Evolutionary conservation across 2,888 invertebrate species (phyloP).

Genomic region (Amblyjoppa proteus): DNA sequence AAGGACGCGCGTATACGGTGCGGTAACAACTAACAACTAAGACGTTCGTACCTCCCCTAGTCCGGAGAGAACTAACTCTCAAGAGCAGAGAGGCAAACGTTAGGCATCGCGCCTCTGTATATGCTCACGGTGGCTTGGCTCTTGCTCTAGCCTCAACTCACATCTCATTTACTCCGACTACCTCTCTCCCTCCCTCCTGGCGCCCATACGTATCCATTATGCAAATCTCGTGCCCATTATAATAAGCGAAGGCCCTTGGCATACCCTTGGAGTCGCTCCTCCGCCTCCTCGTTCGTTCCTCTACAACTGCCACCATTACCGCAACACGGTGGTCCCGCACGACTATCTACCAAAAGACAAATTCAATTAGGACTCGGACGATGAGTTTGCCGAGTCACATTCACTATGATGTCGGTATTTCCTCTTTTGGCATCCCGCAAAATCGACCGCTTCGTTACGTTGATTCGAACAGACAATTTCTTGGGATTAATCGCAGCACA

Average conservation of each 20-base stretch:
- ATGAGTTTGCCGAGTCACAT: conserved; percentile 75
- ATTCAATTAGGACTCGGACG: conserved; percentile 82
- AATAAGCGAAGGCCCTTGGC: conserved; percentile 83
- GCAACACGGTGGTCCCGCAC: conserved; percentile 76
- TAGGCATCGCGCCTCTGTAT: conserved; percentile 49
- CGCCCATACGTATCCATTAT: conserved; percentile 84
- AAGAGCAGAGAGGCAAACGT: conserved; percentile 63
- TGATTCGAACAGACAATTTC: conserved; percentile 30
- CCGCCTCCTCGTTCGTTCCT: conserved; percentile 65
- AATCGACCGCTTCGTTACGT: conserved; percentile 55
- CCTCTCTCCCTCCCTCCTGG: conserved; percentile 71
- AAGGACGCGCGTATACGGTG: conserved; percentile 76
- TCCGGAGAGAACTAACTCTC: conserved; percentile 76
- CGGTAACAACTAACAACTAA: conserved; percentile 84
- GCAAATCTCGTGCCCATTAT: conserved; percentile 84
- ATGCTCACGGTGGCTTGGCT: conserved; percentile 55
- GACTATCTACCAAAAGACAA: conserved; percentile 77
- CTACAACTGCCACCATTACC: conserved; percentile 82
- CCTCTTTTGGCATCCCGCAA: conserved; percentile 24
- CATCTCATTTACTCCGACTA: conserved; percentile 39
- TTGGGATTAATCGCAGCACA: not conserved
- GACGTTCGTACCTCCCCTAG: conserved; percentile 76
- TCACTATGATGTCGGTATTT: conserved; percentile 1
- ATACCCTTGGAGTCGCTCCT: conserved; percentile 75
- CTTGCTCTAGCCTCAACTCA: conserved; percentile 43